Evolutionary conservation across 2,888 invertebrate species (phyloP), one percentile per base, ranked within the genome.

Genomic region (Tetheella fluctuosa): DNA sequence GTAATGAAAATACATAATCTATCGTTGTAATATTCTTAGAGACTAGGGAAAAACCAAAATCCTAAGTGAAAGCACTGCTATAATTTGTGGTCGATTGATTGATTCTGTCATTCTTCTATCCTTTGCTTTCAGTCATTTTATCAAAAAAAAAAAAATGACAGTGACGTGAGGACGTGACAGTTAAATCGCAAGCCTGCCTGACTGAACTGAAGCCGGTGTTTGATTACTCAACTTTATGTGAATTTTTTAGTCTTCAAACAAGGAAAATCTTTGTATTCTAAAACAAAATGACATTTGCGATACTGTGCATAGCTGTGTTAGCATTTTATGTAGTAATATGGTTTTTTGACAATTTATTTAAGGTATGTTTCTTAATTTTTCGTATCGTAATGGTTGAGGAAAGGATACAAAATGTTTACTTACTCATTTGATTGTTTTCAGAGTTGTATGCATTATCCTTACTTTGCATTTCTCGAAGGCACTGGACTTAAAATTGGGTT

Each of bases 371-470:
- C 55, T 25, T 13, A 57, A 10, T 5, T n/a, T 39, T 1, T n/a
- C 1, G 1, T 58, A 54, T 63, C 61, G 54, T 58, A 59, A 53
- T 56, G 13, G 30, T 42, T 17, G 42, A 17, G 6, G 2, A 17
- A 17, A 17, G 0, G 42, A 2, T 42, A 37, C 6, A 6, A 17
- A 2, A 3, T 42, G 7, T 5, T 13, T 28, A 30, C 42, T 10
- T 59, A 28, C 30, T 30, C 1, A 53, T 54, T 66, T 53, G 42
- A 58, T 75, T 73, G 63, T 69, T 85, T 95, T 93, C 93, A 97
- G 97, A 96, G 96, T 81, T 97, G 97, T 85, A 96, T 96, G 88
- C 96, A 96, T 82, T 96, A 96, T 80, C 97, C 97, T 0, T 97
- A 97, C 81, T 94, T 96, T 69, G 95, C 95, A 68, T 96, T 97